Conservation (phyloP, 2,888 invertebrate species). For the Pammene fasciana region DNA sequence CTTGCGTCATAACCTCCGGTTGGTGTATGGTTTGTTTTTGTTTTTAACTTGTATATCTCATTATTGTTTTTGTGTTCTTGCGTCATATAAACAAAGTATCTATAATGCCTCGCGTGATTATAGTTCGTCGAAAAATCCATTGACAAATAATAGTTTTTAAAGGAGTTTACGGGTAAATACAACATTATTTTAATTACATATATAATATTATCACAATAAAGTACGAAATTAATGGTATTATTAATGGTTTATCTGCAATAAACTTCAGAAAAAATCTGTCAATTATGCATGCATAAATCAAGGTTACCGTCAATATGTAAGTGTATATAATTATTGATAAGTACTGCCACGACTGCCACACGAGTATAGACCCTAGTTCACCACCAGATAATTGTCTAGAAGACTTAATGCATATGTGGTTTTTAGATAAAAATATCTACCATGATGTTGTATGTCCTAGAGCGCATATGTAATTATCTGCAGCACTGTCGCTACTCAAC, state of each 20-base stretch:
- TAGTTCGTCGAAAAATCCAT: too few relatives aligned
- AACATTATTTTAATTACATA: background rate
- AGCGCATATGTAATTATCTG: background rate
- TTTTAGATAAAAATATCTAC: conserved; percentile 13
- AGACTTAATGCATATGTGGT: conserved; percentile 19
- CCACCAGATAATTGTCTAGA: conserved; percentile 14
- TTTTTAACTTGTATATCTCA: conserved; percentile 29
- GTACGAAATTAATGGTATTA: background rate
- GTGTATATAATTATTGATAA: conserved; percentile 36
- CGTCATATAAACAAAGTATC: conserved; percentile 13
- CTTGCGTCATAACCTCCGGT: conserved; percentile 32
- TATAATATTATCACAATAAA: background rate
- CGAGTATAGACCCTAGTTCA: conserved; percentile 13
- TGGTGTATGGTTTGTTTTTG: conserved; percentile 35
- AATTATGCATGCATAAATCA: conserved; percentile 30
- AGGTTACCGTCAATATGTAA: conserved; percentile 31
- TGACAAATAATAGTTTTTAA: too few relatives aligned
- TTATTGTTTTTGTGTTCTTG: conserved; percentile 24
- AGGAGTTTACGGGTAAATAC: background rate
- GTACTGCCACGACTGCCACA: conserved; percentile 7
- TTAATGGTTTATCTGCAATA: background rate
- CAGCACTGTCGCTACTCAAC: conserved; percentile 8
- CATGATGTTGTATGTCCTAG: conserved; percentile 16
- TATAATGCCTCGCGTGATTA: background rate
- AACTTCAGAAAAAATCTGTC: conserved; percentile 1